Evolutionary conservation across 2,113 vertebrate species (phyloP).

Genomic region (Orycteropus afer): DNA sequence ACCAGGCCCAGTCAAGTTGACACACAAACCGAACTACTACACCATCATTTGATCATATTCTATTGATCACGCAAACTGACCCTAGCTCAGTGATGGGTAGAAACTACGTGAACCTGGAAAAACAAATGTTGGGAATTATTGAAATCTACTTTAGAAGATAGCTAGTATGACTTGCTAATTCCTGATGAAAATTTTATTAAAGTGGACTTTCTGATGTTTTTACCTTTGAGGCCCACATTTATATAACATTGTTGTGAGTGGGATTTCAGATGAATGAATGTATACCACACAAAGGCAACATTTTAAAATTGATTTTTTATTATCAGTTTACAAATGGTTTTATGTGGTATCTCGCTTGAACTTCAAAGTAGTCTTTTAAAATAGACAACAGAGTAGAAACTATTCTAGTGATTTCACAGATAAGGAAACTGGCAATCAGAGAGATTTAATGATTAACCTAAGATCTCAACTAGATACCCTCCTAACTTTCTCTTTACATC

Average conservation of each 20-base stretch:
- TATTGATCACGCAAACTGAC: neutral
- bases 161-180: neutral
- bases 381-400: neutral
- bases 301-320: neutral
- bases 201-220: neutral
- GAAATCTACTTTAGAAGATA: neutral
- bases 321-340: neutral
- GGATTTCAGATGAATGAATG: neutral
- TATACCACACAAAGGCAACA: neutral
- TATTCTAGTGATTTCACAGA: constrained; percentile 4
- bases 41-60: neutral
- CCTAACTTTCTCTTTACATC: neutral
- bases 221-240: neutral
- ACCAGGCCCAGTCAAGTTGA: too few species aligned
- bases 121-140: neutral
- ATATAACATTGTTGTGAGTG: neutral
- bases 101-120: fast-evolving
- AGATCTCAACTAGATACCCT: neutral
- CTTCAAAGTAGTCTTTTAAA: constrained; percentile 6
- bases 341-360: neutral
- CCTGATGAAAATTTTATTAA: neutral
- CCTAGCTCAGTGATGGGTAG: neutral
- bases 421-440: constrained; percentile 1
- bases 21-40: too few species aligned
- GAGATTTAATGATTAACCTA: neutral